These are phyloP conservation scores for Habropoda laboriosa DNA, from an alignment of 1,140 invertebrate species.

Conservation along the genomic window DNA sequence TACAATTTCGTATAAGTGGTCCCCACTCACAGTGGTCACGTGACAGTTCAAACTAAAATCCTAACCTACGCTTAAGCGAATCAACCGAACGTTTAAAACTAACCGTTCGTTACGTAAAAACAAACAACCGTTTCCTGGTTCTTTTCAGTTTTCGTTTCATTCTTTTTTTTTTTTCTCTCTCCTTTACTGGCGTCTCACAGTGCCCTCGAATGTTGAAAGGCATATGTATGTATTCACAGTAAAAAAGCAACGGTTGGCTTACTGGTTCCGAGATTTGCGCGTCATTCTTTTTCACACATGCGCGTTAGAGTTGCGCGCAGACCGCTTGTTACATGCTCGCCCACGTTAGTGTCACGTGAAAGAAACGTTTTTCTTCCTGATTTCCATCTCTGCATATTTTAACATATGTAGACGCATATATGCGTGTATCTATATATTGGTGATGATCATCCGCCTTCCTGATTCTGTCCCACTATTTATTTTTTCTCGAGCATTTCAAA, in stretches of 20 bases:
- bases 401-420: background rate
- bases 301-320: background rate
- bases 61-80: background rate
- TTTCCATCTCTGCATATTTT: constrained; percentile 52
- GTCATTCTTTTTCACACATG: constrained; percentile 7
- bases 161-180: too few relatives aligned
- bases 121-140: background rate
- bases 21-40: background rate
- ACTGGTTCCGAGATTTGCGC: constrained; percentile 22
- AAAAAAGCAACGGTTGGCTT: background rate
- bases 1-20: constrained; percentile 4
- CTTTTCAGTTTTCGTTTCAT: background rate
- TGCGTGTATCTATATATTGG: background rate
- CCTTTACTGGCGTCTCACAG: background rate
- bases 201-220: background rate
- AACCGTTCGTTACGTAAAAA: background rate
- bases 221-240: background rate
- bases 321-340: constrained; percentile 40
- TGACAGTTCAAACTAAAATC: background rate
- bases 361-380: constrained; percentile 51
- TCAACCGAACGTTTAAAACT: background rate
- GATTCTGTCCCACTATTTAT: too few relatives aligned
- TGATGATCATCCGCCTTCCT: background rate
- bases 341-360: constrained; percentile 60
- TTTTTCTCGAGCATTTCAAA: background rate